Evolutionary conservation across 2,888 invertebrate genomes (phyloP), one percentile per base, ranked within the genome.

Genomic region (Hirtodrosophila confusa): DNA sequence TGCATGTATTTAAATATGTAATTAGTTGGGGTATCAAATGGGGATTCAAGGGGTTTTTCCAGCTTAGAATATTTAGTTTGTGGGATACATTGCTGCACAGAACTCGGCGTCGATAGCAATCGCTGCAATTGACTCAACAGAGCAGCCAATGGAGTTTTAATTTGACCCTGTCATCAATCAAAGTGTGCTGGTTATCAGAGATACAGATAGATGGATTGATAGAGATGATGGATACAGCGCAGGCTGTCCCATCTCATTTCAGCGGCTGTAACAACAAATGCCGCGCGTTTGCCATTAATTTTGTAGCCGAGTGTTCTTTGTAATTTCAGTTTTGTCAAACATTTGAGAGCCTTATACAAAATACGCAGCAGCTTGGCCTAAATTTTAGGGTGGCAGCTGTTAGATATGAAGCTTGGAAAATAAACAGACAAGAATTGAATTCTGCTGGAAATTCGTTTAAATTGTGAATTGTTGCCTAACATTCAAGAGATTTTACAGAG

Each of bases 1-100:
- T 67, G 75, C 71, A 78, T 85, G 71, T 62, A 72, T 85, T 80
- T 85, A 85, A 80, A 80, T 80, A 75, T 64, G 65, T 85, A 80
- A 80, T 80, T 80, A 80, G 80, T 78, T 82, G 57, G 11, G 66
- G 53, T 51, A 60, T 66, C 76, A 56, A 78, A 75, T 73, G 79
- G 40, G 58, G 54, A 76, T 83, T 72, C 67, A 61, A 64, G 72
- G 64, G 36, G 58, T 53, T 47, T 31, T 36, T 55, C 40, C 41
- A 27, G 45, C 50, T 49, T 27, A 12, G 24, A 33, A 47, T 50
- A 31, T 17, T 35, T 9, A 2, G 0, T 37, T 35, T 43, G 37
- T 35, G 7, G 39, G 10, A 43, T 50, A 63, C 39, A 45, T 64
- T 37, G 24, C n/a, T 40, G 29, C 37, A 48, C 24, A 11, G 7